Percentiles rank a stretch among this genome's conserved stretches.
These are phyloP conservation scores for Centropristis striata DNA, from an alignment of 2,113 vertebrate genomes.

Conservation along the genomic window DNA sequence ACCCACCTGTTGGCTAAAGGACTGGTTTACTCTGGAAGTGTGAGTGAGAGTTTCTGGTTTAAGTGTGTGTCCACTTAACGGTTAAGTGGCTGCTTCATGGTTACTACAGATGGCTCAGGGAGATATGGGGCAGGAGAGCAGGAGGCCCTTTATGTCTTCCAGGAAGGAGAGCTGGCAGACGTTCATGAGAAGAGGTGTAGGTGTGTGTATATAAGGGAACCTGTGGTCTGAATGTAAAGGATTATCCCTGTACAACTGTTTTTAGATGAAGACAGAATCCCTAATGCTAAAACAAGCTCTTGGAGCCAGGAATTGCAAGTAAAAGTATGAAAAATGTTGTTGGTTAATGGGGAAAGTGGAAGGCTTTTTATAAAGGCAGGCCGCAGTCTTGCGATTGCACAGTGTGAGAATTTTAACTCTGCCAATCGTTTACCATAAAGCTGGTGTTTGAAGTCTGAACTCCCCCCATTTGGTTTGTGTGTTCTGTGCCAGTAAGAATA, in stretches of 20 bases:
- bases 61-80: slow-evolving; percentile 81
- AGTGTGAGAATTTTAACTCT: slow-evolving; percentile 74
- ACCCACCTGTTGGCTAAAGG: slow-evolving; percentile 62
- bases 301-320: slow-evolving; percentile 16
- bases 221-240: slow-evolving; percentile 6
- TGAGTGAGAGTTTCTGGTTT: slow-evolving; percentile 60
- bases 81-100: slow-evolving; percentile 78
- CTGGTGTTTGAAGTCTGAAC: slow-evolving; percentile 76
- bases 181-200: slow-evolving; percentile 11
- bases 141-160: slow-evolving; percentile 19
- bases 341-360: slow-evolving; percentile 47
- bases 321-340: slow-evolving; percentile 55
- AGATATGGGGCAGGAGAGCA: slow-evolving; percentile 64
- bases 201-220: neutral
- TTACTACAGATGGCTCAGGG: slow-evolving; percentile 72
- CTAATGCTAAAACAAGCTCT: slow-evolving; percentile 18
- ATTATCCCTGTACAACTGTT: slow-evolving; percentile 28
- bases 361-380: slow-evolving; percentile 59
- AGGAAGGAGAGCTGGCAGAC: slow-evolving; percentile 4
- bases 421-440: slow-evolving; percentile 78
- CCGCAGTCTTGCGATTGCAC: slow-evolving; percentile 61
- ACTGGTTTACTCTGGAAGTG: slow-evolving; percentile 23
- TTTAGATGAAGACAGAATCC: slow-evolving; percentile 14
- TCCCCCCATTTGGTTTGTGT: slow-evolving; percentile 60
- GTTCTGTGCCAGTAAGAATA: slow-evolving; percentile 69